Percentiles rank a stretch among this genome's conserved stretches.
phyloP scores from a whole-genome alignment of 2,113 vertebrate species.

The Dromiciops gliroides region DNA sequence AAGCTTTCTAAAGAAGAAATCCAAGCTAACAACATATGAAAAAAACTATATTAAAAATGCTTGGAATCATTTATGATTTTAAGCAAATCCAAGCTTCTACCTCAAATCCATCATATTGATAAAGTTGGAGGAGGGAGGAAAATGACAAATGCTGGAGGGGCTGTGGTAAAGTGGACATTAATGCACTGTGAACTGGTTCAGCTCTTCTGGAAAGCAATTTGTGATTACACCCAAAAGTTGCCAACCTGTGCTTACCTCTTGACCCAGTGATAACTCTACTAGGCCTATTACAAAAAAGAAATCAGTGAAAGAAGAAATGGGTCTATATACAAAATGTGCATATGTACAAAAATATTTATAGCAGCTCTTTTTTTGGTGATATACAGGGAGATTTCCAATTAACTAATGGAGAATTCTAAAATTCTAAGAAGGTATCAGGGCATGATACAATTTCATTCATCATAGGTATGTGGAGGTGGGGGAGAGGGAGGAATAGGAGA shows the following conservation, averaged over 20 bases:
- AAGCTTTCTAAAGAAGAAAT: no score
- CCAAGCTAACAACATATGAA: not conserved
- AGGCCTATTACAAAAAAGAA: not conserved
- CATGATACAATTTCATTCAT: not conserved
- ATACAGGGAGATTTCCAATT: not conserved
- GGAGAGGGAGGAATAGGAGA: not conserved
- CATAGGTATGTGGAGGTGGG: no score
- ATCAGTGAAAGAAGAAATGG: not conserved
- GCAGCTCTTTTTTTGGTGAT: not conserved
- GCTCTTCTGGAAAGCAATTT: not conserved
- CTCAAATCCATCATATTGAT: not conserved
- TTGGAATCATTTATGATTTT: not conserved
- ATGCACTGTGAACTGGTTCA: not conserved
- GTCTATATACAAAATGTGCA: not conserved
- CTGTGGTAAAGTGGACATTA: not conserved
- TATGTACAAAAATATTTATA: not conserved
- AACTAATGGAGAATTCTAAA: not conserved
- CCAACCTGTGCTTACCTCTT: not conserved
- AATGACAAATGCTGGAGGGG: not conserved
- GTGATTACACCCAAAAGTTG: not conserved
- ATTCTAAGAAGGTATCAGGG: not conserved
- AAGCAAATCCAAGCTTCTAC: not conserved
- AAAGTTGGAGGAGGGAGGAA: not conserved
- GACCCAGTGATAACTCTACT: not conserved
- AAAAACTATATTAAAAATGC: not conserved